A percentile compares a stretch with the other conserved stretches of the same genome.
These are phyloP conservation scores for Orestias chungarensis DNA, from an alignment of 2,797 vertebrate species.

Conservation along the genomic window DNA sequence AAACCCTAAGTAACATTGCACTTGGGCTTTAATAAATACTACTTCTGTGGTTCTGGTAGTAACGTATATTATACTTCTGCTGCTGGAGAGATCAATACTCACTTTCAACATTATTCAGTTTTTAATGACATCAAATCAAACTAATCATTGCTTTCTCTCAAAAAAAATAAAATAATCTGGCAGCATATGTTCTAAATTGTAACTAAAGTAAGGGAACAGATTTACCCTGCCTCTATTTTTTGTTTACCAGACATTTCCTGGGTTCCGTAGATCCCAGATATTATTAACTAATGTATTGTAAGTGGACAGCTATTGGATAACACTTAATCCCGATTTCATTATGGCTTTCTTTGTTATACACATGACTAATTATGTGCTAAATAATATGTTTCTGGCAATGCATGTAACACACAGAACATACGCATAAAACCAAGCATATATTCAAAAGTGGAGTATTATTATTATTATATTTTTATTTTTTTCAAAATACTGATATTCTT, in stretches of 20 bases:
- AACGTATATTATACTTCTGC: too few species aligned
- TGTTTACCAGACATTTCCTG: neutral
- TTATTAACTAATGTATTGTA: neutral
- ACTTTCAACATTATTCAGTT: neutral
- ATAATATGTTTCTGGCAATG: slow-evolving; percentile 1
- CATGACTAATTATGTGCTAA: neutral
- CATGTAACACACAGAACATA: neutral
- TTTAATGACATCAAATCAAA: neutral
- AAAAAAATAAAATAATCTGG: neutral
- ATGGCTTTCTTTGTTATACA: neutral
- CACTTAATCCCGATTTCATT: neutral
- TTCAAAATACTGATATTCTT: neutral
- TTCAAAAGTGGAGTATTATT: neutral
- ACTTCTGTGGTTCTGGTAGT: too few species aligned
- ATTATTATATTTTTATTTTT: neutral
- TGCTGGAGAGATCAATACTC: too few species aligned
- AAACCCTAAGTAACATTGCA: too few species aligned
- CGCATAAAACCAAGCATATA: neutral
- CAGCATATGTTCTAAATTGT: neutral
- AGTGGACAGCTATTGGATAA: slow-evolving; percentile 1
- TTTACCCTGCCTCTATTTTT: neutral
- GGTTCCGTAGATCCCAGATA: neutral
- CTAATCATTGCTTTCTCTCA: neutral
- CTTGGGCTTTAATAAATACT: too few species aligned
- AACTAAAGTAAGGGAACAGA: neutral